Conservation (phyloP, 2,113 vertebrate species). For the Eira barbara region DNA sequence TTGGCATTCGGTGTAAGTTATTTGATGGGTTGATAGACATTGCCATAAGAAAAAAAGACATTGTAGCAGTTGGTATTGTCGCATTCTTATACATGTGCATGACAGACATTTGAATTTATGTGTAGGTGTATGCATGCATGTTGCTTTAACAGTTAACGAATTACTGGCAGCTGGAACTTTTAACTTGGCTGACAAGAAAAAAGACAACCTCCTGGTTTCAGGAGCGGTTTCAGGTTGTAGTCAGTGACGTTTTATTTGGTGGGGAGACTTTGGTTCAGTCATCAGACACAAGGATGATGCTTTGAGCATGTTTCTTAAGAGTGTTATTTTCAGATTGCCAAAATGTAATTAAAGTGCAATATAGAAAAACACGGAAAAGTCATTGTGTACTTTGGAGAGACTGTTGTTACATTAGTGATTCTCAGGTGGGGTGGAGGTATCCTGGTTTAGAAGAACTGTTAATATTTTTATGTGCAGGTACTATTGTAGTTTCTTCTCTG, state of each 20-base stretch:
- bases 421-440: background rate
- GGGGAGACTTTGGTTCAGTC: background rate
- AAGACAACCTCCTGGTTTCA: background rate
- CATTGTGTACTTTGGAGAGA: background rate
- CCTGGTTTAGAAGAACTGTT: background rate
- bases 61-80: background rate
- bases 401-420: background rate
- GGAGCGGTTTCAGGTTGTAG: background rate
- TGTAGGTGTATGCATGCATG: background rate
- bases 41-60: background rate
- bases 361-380: background rate
- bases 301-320: background rate
- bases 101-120: background rate
- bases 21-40: background rate
- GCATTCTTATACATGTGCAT: background rate
- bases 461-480: background rate
- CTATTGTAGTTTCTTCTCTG: background rate
- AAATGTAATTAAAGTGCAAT: background rate
- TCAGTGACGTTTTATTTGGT: background rate
- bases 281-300: background rate
- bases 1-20: background rate
- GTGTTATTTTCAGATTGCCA: background rate
- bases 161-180: background rate
- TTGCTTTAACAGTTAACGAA: constrained; percentile 33
- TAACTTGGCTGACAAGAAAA: constrained; percentile 3